Evolutionary conservation across 2,888 invertebrate genomes (phyloP).

Genomic region (Scaptomyza tumidula): DNA sequence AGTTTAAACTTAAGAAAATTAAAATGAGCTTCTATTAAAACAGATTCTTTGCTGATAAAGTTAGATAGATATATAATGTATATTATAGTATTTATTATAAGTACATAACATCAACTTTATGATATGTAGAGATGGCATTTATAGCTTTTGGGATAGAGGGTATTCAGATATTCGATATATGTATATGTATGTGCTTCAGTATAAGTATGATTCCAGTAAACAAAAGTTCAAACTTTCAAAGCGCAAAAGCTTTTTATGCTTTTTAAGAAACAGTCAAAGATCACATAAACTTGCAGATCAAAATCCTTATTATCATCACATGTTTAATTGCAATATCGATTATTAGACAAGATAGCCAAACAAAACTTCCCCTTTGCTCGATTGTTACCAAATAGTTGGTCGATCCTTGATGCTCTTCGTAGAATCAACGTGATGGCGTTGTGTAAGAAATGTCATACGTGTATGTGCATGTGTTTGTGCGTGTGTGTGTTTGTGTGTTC

Average conservation of each 20-base stretch:
- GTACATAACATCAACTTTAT: no score
- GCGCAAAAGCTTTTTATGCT: neutral
- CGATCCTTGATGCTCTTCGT: neutral
- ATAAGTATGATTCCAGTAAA: neutral
- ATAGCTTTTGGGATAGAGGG: neutral
- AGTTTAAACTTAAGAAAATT: no score
- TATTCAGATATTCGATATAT: conserved; percentile 5
- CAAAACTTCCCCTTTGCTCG: neutral
- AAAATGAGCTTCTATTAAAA: no score
- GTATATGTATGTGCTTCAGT: neutral
- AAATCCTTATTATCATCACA: neutral
- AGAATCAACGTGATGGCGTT: neutral
- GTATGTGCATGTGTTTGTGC: conserved; percentile 5
- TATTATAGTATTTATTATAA: no score
- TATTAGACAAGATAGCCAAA: no score
- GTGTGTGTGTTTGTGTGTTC: conserved; percentile 7
- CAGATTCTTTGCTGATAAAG: no score
- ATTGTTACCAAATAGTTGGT: neutral
- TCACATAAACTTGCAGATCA: neutral
- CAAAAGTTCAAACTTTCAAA: neutral
- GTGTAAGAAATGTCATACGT: neutral
- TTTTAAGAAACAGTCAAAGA: neutral
- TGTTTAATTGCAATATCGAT: no score
- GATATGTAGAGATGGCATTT: no score
- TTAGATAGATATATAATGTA: no score